Percentiles rank a stretch among this genome's conserved stretches.
These are phyloP conservation scores for Rhizomys pruinosus DNA, from an alignment of 2,113 vertebrate species.

Conservation along the genomic window DNA sequence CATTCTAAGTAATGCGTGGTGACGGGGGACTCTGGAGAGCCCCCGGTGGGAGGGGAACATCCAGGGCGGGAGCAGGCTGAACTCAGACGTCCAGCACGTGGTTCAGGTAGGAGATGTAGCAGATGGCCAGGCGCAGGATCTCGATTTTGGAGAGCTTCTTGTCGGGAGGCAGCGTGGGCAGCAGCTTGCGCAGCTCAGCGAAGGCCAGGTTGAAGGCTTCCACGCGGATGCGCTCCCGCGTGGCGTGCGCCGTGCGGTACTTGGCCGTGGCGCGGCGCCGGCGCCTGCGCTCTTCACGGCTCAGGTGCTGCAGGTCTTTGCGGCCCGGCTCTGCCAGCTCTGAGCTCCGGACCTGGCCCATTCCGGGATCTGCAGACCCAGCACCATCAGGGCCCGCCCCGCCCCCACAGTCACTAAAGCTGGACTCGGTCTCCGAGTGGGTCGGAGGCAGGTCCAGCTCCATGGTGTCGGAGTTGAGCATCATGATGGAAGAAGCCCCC, in stretches of 20 bases:
- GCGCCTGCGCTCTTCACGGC: conserved; percentile 85
- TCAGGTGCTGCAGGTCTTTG: conserved; percentile 86
- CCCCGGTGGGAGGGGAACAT: background rate
- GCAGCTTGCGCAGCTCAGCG: conserved; percentile 87
- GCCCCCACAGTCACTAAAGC: conserved; percentile 85
- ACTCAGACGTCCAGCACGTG: conserved; percentile 85
- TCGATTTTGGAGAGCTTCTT: conserved; percentile 91
- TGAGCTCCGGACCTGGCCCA: conserved; percentile 74
- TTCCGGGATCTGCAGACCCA: fast-evolving
- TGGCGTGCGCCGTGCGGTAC: conserved; percentile 89
- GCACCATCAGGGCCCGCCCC: conserved; percentile 53
- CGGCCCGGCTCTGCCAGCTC: conserved; percentile 81
- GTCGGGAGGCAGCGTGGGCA: conserved; percentile 88
- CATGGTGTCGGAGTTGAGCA: conserved; percentile 87
- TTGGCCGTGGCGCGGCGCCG: conserved; percentile 87
- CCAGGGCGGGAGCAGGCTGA: background rate
- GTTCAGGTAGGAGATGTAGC: conserved; percentile 90
- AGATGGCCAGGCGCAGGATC: conserved; percentile 89
- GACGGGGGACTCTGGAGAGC: background rate
- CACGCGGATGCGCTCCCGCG: conserved; percentile 88
- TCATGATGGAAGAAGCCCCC: conserved; percentile 62
- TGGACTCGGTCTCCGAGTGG: conserved; percentile 83
- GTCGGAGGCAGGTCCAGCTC: conserved; percentile 84
- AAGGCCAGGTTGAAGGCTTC: conserved; percentile 91
- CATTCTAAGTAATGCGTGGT: background rate